These are phyloP conservation scores for Lomographa bimaculata DNA, from an alignment of 2,888 invertebrate genomes.

Conservation along the genomic window DNA sequence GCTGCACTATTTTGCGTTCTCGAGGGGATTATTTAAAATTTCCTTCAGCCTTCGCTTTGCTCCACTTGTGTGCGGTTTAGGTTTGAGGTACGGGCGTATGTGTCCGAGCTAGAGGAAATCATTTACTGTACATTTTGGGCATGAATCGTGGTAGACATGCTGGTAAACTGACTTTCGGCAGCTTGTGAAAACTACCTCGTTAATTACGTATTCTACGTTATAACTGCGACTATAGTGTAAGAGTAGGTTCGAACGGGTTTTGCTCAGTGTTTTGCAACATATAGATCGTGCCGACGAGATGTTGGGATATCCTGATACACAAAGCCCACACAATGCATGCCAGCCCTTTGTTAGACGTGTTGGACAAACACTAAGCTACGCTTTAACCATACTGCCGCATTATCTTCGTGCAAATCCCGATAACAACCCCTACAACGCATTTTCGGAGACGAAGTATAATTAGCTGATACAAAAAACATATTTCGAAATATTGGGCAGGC, in stretches of 20 bases:
- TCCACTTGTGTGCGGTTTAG: slow-evolving; percentile 33
- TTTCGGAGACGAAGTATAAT: slow-evolving; percentile 21
- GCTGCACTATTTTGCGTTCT: slow-evolving; percentile 59
- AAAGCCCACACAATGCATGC: slow-evolving; percentile 70
- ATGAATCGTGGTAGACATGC: background rate
- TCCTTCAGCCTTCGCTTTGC: slow-evolving; percentile 27
- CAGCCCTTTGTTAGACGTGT: slow-evolving; percentile 68
- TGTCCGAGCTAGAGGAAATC: slow-evolving; percentile 1
- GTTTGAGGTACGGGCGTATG: slow-evolving; percentile 14
- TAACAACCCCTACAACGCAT: slow-evolving; percentile 21
- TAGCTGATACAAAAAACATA: slow-evolving; percentile 25
- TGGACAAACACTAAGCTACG: slow-evolving; percentile 57
- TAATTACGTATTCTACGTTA: slow-evolving; percentile 1
- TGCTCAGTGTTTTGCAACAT: slow-evolving; percentile 47
- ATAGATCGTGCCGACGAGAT: slow-evolving; percentile 55
- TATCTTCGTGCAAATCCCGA: slow-evolving; percentile 36
- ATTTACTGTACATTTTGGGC: slow-evolving; percentile 4
- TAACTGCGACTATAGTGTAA: slow-evolving; percentile 3
- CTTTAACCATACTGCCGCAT: slow-evolving; percentile 59
- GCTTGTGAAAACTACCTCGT: background rate
- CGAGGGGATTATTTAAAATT: slow-evolving; percentile 62
- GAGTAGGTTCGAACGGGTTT: slow-evolving; percentile 10
- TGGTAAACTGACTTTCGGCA: background rate
- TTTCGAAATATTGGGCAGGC: slow-evolving; percentile 38
- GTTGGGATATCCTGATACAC: slow-evolving; percentile 61